Percentiles rank a stretch among this genome's conserved stretches.
phyloP scores from a whole-genome alignment of 2,113 vertebrate species.

The Furnarius figulus region DNA sequence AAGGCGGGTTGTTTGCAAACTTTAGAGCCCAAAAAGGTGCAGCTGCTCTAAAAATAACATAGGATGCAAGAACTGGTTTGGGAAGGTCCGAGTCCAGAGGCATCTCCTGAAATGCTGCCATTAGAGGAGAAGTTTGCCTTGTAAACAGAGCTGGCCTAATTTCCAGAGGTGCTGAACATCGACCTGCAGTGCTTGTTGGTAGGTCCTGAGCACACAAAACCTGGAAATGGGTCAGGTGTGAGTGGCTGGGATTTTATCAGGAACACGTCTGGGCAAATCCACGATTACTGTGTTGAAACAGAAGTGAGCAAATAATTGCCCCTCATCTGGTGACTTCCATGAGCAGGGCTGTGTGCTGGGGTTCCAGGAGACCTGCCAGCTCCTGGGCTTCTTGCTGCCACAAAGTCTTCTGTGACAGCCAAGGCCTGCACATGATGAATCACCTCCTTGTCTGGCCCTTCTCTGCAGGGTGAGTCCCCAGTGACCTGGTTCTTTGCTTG shows the following conservation, averaged over 20 bases:
- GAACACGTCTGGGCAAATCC: neutral
- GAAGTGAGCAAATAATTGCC: neutral
- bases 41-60: conserved; percentile 58
- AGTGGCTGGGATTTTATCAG: neutral
- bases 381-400: neutral
- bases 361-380: neutral
- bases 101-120: conserved; percentile 36
- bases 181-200: neutral
- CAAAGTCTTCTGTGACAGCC: neutral
- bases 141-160: conserved; percentile 43
- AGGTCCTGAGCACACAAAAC: neutral
- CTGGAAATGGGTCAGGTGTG: neutral
- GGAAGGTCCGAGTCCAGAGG: conserved; percentile 39
- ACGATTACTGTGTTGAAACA: accelerated
- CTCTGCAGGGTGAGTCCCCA: neutral
- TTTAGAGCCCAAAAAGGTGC: conserved; percentile 18
- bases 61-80: conserved; percentile 54
- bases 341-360: neutral
- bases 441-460: neutral
- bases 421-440: neutral
- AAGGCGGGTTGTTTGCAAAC: conserved; percentile 38
- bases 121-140: neutral
- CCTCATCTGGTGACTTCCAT: neutral
- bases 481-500: neutral
- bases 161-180: conserved; percentile 11